A percentile compares a stretch with the other conserved stretches of the same genome.
These are phyloP conservation scores for Acrobasis consociella DNA, from an alignment of 2,888 invertebrate genomes.

Conservation along the genomic window DNA sequence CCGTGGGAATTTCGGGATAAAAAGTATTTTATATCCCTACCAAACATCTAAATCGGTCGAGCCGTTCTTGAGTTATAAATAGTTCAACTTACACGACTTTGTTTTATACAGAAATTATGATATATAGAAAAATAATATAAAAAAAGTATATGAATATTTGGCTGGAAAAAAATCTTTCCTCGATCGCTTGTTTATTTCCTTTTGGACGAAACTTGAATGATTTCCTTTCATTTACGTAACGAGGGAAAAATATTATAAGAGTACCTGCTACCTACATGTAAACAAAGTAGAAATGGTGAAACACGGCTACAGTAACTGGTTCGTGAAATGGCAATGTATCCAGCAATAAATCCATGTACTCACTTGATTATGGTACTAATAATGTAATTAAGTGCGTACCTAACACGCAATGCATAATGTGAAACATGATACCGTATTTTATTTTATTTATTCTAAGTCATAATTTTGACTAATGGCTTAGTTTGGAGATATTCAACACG, in stretches of 20 bases:
- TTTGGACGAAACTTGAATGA: neutral
- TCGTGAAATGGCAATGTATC: conserved; percentile 10
- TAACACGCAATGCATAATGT: conserved; percentile 11
- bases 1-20: too few species aligned
- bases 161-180: too few species aligned
- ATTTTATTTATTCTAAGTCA: conserved; percentile 1
- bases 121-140: too few species aligned
- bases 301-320: neutral
- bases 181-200: too few species aligned
- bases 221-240: conserved; percentile 1
- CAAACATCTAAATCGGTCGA: too few species aligned
- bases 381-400: conserved; percentile 8
- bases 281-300: conserved; percentile 11
- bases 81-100: too few species aligned
- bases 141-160: too few species aligned
- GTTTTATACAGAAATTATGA: too few species aligned
- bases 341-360: conserved; percentile 6
- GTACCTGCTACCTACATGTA: neutral
- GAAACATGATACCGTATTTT: conserved; percentile 10
- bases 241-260: neutral
- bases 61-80: too few species aligned
- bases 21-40: too few species aligned
- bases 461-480: too few species aligned
- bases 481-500: too few species aligned
- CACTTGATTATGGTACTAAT: conserved; percentile 7